A percentile compares a stretch with the other conserved stretches of the same genome.
Evolutionary conservation across 2,888 invertebrate genomes (phyloP).

Genomic region (Colletes collaris): DNA sequence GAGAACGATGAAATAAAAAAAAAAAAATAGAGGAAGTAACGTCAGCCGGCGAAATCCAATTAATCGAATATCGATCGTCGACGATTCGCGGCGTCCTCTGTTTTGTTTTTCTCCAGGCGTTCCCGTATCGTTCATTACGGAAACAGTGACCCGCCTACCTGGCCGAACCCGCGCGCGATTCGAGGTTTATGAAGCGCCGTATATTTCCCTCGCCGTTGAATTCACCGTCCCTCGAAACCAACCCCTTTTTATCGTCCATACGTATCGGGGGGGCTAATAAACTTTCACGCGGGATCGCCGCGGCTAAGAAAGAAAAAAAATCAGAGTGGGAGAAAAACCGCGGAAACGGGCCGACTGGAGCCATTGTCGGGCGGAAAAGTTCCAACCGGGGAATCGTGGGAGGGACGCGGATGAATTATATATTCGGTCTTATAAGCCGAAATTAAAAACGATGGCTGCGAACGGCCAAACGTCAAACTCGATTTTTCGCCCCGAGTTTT

Average conservation of each 20-base stretch:
- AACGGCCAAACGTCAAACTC: not conserved
- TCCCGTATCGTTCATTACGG: conserved; percentile 49
- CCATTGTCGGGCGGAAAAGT: conserved; percentile 11
- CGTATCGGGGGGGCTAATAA: conserved; percentile 45
- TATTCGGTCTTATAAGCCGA: not conserved
- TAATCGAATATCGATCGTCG: conserved; percentile 56
- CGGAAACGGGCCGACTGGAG: conserved; percentile 3
- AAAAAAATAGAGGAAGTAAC: conserved; percentile 13
- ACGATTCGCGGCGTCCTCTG: conserved; percentile 11
- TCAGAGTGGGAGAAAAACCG: not conserved
- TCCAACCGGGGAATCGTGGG: not conserved
- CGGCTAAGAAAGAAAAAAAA: conserved; percentile 1
- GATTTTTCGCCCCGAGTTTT: too few relatives aligned
- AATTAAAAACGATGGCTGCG: not conserved
- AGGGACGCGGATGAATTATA: conserved; percentile 26
- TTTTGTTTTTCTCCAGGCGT: conserved; percentile 36
- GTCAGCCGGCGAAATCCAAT: conserved; percentile 42
- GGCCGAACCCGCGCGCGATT: conserved; percentile 42
- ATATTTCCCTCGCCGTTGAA: conserved; percentile 45
- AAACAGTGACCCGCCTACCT: conserved; percentile 57
- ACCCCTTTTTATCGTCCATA: conserved; percentile 49
- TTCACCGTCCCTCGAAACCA: conserved; percentile 17
- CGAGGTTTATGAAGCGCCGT: conserved; percentile 42
- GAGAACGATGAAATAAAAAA: too few relatives aligned
- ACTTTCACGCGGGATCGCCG: conserved; percentile 29